Base-by-base conservation (phyloP, 2,113 vertebrate species). In the Prochilodus magdalenae region DNA sequence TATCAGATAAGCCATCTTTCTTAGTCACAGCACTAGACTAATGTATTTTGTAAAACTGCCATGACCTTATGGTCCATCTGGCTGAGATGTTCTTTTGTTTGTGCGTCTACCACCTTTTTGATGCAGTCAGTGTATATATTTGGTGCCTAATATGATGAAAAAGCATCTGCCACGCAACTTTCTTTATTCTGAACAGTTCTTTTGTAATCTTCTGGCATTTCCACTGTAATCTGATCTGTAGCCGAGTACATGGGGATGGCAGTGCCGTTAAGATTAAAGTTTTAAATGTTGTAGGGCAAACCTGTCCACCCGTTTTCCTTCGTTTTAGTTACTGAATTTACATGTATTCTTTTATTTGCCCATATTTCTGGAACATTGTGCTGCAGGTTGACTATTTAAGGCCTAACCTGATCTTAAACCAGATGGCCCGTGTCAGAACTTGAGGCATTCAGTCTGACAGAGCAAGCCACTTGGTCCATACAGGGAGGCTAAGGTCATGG, bases 131-230 rank as follows among this genome's bases (percentile, higher is more conserved):
- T 4, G 36, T 36, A 36, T 36, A 4, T 7, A 36, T 44, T 44
- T 44, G 40, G 11, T 44, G 40, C 5, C 11, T 44, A 36, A 7
- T 44, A 44, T 44, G 40, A 44, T 44, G 40, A 10, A 11, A 11
- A 8, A 44, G 40, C 40, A 1, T 44, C 40, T 44, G 11, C 11
- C 3, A n/a, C 33, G 3, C 3, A 6, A 36, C 6, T 36, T 36
- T 36, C 3, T 36, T 36, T 49, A 1, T 12, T 49, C 77, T 59
- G 63, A 85, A 75, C 86, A 84, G 83, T 88, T 90, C 83, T 87
- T 80, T 6, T 36, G 33, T 91, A 88, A 89, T 90, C 87, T 86
- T 84, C 85, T 89, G 91, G 78, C 83, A 18, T 3, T 53, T 53
- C 51, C 4, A 1, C 84, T 85, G 84, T 90, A 90, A 89, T 67